Evolutionary conservation across 1,140 invertebrate species (phyloP).

Genomic region (Pseudobourletiella spinata): DNA sequence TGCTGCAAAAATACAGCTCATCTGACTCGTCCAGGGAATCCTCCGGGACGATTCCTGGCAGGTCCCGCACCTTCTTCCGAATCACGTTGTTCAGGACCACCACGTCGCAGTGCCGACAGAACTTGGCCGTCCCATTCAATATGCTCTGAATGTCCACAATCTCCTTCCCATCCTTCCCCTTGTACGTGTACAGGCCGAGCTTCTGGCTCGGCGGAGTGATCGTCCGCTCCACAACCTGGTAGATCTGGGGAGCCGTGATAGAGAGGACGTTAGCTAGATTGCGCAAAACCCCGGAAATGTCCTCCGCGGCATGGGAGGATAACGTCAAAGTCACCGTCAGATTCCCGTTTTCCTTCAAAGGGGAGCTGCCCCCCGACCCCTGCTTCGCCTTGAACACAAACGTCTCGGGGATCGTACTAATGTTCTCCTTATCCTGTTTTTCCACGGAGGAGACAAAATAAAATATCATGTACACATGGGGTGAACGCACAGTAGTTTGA

Average conservation of each 20-base stretch:
- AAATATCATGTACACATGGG: neutral
- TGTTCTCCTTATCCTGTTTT: slow-evolving; percentile 45
- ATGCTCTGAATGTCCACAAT: slow-evolving; percentile 80
- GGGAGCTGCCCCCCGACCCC: slow-evolving; percentile 47
- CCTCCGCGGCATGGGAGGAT: slow-evolving; percentile 78
- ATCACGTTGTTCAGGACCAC: slow-evolving; percentile 73
- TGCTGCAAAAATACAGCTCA: slow-evolving; percentile 73
- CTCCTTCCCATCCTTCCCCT: slow-evolving; percentile 74
- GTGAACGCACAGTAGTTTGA: neutral
- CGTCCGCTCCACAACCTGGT: slow-evolving; percentile 71
- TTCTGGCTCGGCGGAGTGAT: slow-evolving; percentile 68
- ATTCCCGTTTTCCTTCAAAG: slow-evolving; percentile 64
- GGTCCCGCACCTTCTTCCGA: slow-evolving; percentile 67
- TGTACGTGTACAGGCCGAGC: slow-evolving; percentile 65
- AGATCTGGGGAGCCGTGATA: slow-evolving; percentile 73
- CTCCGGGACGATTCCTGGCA: slow-evolving; percentile 55
- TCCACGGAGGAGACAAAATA: neutral
- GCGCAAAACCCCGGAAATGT: slow-evolving; percentile 79
- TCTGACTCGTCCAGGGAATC: slow-evolving; percentile 51
- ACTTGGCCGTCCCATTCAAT: slow-evolving; percentile 75
- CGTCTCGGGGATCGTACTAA: slow-evolving; percentile 16
- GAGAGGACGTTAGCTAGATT: slow-evolving; percentile 84
- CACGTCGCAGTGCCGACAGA: slow-evolving; percentile 84
- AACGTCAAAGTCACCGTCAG: slow-evolving; percentile 87
- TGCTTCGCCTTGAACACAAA: slow-evolving; percentile 16